Conservation (phyloP, 1,140 invertebrate species). For the Acyrthosiphon pisum region DNA sequence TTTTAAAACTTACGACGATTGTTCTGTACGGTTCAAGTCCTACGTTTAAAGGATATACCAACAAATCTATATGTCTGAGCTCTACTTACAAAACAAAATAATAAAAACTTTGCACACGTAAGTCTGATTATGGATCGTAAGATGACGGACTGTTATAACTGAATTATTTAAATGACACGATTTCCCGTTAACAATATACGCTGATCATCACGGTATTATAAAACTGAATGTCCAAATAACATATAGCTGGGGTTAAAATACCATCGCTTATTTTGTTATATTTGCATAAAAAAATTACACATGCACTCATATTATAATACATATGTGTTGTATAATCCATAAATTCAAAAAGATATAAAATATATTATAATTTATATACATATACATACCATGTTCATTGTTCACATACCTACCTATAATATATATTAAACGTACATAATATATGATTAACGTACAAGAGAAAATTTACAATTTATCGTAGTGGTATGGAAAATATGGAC, state of each 20-base stretch:
- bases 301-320: background rate
- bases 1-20: background rate
- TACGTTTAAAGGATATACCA: background rate
- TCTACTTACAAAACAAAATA: background rate
- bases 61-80: conserved; percentile 12
- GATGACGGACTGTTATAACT: background rate
- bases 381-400: background rate
- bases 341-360: background rate
- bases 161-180: background rate
- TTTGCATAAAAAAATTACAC: background rate
- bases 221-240: background rate
- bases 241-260: background rate
- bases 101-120: background rate
- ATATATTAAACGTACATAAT: background rate
- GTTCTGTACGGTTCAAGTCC: background rate
- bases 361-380: background rate
- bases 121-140: background rate
- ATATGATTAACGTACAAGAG: background rate
- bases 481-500: background rate
- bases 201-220: background rate
- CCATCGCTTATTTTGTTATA: background rate
- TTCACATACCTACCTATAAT: background rate
- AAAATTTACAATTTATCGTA: background rate
- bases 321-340: background rate
- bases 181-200: background rate